Evolutionary conservation across 2,888 invertebrate genomes (phyloP).

Genomic region (Leptinotarsa rubiginosa): DNA sequence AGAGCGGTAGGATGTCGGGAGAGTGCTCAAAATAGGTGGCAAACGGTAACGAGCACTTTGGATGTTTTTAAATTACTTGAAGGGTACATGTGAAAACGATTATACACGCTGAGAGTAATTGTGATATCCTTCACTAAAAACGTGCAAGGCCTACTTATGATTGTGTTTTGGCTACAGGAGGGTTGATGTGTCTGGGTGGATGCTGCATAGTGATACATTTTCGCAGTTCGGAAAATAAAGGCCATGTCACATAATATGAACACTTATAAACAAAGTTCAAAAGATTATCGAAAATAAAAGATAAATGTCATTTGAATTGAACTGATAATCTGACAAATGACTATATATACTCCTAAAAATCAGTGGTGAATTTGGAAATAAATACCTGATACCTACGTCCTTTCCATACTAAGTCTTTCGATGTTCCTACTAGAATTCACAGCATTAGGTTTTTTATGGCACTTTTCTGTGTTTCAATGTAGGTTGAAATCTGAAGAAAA

Average conservation of each 20-base stretch:
- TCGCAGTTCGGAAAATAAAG: not conserved
- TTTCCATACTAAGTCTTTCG: no score
- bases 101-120: conserved; percentile 19
- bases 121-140: conserved; percentile 23
- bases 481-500: no score
- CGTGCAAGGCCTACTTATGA: conserved; percentile 1
- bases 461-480: no score
- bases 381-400: no score
- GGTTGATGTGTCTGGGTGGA: conserved; percentile 8
- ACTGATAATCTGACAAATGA: no score
- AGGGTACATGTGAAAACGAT: conserved; percentile 39
- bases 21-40: conserved; percentile 39
- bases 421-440: no score
- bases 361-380: no score
- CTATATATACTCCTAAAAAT: no score
- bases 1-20: conserved; percentile 32
- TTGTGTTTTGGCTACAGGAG: conserved; percentile 20
- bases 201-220: not conserved
- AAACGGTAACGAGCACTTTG: conserved; percentile 43
- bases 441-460: no score
- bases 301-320: no score
- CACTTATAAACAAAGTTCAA: no score
- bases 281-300: no score
- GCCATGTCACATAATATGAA: not conserved
- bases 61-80: conserved; percentile 41